Evolutionary conservation across 2,888 invertebrate species (phyloP).

Genomic region (Arge pagana): DNA sequence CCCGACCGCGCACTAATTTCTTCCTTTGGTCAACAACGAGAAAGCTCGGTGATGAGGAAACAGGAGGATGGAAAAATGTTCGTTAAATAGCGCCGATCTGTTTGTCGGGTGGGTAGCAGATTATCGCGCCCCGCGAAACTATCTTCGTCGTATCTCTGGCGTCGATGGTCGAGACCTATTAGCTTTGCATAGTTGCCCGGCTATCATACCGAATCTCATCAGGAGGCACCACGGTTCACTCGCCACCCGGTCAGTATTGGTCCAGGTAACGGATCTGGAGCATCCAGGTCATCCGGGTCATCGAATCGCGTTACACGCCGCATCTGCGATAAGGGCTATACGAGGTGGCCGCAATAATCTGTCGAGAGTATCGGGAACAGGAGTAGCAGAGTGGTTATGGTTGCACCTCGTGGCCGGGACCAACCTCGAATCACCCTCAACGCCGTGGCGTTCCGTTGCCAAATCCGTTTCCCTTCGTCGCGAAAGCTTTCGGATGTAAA

Average conservation of each 20-base stretch:
- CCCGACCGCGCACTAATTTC: no score
- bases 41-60: no score
- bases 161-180: constrained; percentile 9
- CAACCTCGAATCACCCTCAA: no score
- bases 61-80: no score
- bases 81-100: no score
- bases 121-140: no score
- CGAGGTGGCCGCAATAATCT: constrained; percentile 52
- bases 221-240: constrained; percentile 46
- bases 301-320: constrained; percentile 51
- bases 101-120: no score
- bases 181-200: constrained; percentile 33
- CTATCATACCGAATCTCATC: constrained; percentile 48
- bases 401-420: no score
- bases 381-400: not conserved
- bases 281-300: no score
- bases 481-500: not conserved
- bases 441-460: not conserved
- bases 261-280: constrained; percentile 40
- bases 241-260: constrained; percentile 38
- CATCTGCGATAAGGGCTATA: constrained; percentile 49
- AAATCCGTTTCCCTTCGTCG: not conserved
- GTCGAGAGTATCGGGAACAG: constrained; percentile 32
- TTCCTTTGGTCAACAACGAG: no score
- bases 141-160: no score